Percentiles rank a stretch among this genome's conserved stretches.
Evolutionary conservation across 2,797 vertebrate genomes (phyloP).

Genomic region (Morus bassanus): DNA sequence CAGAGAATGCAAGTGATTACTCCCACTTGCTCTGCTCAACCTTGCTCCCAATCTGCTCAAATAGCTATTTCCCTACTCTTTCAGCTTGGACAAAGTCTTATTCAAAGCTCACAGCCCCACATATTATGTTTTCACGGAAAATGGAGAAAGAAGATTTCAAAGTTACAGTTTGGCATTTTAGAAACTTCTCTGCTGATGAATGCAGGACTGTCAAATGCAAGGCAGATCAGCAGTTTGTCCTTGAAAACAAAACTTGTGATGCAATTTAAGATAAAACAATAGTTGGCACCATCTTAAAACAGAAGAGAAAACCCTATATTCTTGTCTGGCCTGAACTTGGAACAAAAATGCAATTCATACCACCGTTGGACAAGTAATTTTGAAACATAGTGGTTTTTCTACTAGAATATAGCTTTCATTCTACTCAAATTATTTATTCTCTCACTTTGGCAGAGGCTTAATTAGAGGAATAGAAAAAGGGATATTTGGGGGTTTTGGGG

Average conservation of each 20-base stretch:
- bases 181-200: background rate
- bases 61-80: background rate
- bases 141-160: background rate
- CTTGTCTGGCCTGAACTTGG: background rate
- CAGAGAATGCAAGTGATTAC: background rate
- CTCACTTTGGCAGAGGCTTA: background rate
- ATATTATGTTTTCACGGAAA: background rate
- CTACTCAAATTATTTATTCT: background rate
- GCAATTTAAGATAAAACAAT: background rate
- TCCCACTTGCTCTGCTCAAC: background rate
- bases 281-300: background rate
- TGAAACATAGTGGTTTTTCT: background rate
- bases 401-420: background rate
- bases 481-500: background rate
- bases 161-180: background rate
- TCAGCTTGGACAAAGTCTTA: background rate
- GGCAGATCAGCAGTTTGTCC: background rate
- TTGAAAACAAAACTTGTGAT: background rate
- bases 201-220: background rate
- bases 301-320: background rate
- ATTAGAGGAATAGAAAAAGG: background rate
- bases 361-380: background rate
- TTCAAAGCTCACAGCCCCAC: background rate
- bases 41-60: background rate
- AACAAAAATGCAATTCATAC: background rate